Evolutionary conservation across 2,797 vertebrate genomes (phyloP).

Genomic region (Rhinichthys osculus): DNA sequence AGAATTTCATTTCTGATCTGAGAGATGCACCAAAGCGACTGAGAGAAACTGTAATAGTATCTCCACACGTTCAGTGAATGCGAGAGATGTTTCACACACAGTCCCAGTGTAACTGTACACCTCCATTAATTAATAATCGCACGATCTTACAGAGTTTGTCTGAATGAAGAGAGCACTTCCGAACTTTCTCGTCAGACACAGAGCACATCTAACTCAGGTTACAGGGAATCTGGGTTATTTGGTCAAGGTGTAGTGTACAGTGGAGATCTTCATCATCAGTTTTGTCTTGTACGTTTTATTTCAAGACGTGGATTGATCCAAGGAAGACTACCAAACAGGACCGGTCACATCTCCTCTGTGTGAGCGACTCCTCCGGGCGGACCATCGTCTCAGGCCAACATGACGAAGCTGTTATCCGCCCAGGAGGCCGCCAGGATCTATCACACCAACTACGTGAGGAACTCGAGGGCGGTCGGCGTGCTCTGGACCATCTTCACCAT

Average conservation of each 20-base stretch:
- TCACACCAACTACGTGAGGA: constrained; percentile 97
- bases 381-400: constrained; percentile 53
- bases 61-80: background rate
- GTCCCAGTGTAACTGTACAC: constrained; percentile 5
- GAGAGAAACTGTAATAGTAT: background rate
- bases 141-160: background rate
- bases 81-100: background rate
- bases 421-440: constrained; percentile 95
- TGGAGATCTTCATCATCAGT: background rate
- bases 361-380: background rate
- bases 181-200: background rate
- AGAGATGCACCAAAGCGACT: too few species aligned
- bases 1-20: too few species aligned
- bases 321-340: background rate
- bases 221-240: background rate
- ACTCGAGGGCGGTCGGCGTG: constrained; percentile 91
- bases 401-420: constrained; percentile 87
- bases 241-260: background rate
- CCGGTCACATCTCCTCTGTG: background rate
- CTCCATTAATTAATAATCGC: constrained; percentile 38
- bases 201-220: constrained; percentile 7
- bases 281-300: background rate
- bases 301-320: background rate
- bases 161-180: constrained; percentile 19
- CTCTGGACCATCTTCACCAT: constrained; percentile 96